Conservation (phyloP, 2,888 invertebrate species). For the Callyntrura sp. region DNA sequence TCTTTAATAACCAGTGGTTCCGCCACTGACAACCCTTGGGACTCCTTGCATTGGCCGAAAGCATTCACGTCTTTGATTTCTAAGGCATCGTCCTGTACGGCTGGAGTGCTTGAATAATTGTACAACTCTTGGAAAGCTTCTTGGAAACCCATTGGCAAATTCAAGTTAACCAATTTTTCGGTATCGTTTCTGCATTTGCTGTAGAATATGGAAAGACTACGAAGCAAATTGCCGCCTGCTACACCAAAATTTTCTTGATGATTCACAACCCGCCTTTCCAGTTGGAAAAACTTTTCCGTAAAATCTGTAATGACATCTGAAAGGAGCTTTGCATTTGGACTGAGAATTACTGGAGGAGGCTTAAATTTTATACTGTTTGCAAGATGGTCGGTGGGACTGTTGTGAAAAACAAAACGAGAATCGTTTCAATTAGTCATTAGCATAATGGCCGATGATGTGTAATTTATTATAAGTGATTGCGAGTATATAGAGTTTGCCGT, state of each 20-base stretch:
- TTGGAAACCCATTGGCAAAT: slow-evolving; percentile 80
- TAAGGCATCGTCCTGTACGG: slow-evolving; percentile 59
- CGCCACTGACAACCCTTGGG: slow-evolving; percentile 43
- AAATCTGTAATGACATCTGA: slow-evolving; percentile 78
- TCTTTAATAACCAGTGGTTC: slow-evolving; percentile 18
- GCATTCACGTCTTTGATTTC: slow-evolving; percentile 64
- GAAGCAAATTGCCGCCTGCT: slow-evolving; percentile 65
- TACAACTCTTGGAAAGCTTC: slow-evolving; percentile 78
- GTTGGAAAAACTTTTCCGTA: slow-evolving; percentile 78
- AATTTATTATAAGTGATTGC: neutral
- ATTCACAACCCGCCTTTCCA: slow-evolving; percentile 50
- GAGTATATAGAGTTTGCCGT: neutral
- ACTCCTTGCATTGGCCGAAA: slow-evolving; percentile 67
- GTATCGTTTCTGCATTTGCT: slow-evolving; percentile 70
- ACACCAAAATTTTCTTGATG: slow-evolving; percentile 67
- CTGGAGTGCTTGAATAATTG: slow-evolving; percentile 68
- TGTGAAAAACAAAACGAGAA: neutral
- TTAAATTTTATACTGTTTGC: slow-evolving; percentile 70
- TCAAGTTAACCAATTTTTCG: slow-evolving; percentile 80
- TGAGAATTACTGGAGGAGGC: slow-evolving; percentile 77
- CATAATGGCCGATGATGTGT: neutral
- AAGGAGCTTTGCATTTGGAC: slow-evolving; percentile 80
- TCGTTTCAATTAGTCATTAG: neutral
- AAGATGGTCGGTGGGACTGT: slow-evolving; percentile 67
- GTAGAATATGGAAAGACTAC: slow-evolving; percentile 68